These are phyloP conservation scores for Pseudolaguvia tuberculata DNA, from an alignment of 2,113 vertebrate genomes.

Conservation along the genomic window DNA sequence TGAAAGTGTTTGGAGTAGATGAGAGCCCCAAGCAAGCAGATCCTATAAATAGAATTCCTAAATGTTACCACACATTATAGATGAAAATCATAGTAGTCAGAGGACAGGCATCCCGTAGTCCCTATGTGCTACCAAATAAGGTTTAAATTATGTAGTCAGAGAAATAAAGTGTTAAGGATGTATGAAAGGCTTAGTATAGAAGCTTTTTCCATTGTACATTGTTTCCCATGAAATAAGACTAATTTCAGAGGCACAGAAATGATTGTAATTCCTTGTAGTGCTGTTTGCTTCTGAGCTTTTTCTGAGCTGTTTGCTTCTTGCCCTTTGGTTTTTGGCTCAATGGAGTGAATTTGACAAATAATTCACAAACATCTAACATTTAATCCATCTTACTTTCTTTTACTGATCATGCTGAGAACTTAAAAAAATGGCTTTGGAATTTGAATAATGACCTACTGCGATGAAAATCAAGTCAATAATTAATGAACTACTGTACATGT, in stretches of 20 bases:
- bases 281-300: conserved; percentile 4
- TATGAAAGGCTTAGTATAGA: conserved; percentile 16
- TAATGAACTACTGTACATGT: conserved; percentile 21
- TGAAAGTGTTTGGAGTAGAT: conserved; percentile 7
- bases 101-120: conserved; percentile 19
- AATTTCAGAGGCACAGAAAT: conserved; percentile 8
- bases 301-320: conserved; percentile 14
- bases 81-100: conserved; percentile 34
- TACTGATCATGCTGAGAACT: conserved; percentile 37
- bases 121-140: conserved; percentile 32
- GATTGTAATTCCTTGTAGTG: conserved; percentile 1
- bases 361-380: conserved; percentile 32
- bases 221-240: conserved; percentile 14
- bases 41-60: conserved; percentile 29
- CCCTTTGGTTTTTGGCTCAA: conserved; percentile 13
- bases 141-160: conserved; percentile 16
- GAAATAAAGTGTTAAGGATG: conserved; percentile 7
- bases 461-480: background rate
- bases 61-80: conserved; percentile 30
- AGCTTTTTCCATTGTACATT: background rate
- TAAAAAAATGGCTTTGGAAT: conserved; percentile 21
- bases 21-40: conserved; percentile 4
- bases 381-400: conserved; percentile 41
- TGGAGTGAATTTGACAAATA: conserved; percentile 31
- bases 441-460: conserved; percentile 29